Conservation (phyloP, 2,797 vertebrate genomes). For the Xenentodon cancila region DNA sequence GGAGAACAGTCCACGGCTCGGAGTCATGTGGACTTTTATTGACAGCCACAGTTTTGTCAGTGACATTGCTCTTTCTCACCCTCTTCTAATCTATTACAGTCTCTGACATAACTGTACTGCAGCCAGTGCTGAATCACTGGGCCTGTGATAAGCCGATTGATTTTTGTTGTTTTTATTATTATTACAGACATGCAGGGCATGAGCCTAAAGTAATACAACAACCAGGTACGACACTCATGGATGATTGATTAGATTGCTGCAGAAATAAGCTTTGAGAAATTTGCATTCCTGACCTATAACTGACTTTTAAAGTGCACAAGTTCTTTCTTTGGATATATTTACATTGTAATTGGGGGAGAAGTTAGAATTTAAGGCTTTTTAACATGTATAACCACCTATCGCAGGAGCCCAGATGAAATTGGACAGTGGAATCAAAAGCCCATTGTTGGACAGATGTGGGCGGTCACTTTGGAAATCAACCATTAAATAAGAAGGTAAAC, state of each 20-base stretch:
- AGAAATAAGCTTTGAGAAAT: neutral
- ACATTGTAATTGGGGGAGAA: no score
- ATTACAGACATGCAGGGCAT: constrained; percentile 2
- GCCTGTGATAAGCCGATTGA: constrained; percentile 37
- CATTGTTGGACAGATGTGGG: no score
- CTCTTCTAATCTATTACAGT: constrained; percentile 45
- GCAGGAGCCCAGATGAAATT: no score
- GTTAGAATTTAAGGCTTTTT: no score
- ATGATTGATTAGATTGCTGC: neutral
- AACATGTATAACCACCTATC: no score
- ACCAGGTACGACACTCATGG: constrained; percentile 4
- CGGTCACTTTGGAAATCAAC: no score
- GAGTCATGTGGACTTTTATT: constrained; percentile 45
- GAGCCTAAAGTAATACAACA: constrained; percentile 6
- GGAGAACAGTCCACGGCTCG: constrained; percentile 27
- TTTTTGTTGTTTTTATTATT: constrained; percentile 7
- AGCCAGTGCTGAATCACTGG: constrained; percentile 46
- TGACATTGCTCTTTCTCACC: constrained; percentile 52
- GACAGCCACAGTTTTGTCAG: constrained; percentile 50
- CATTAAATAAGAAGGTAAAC: no score
- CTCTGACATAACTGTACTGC: constrained; percentile 32
- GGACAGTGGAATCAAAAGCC: no score
- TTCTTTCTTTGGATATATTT: no score
- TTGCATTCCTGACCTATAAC: neutral
- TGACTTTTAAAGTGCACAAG: no score